These are phyloP conservation scores for Australoheros facetus DNA, from an alignment of 2,797 vertebrate genomes.

Conservation along the genomic window DNA sequence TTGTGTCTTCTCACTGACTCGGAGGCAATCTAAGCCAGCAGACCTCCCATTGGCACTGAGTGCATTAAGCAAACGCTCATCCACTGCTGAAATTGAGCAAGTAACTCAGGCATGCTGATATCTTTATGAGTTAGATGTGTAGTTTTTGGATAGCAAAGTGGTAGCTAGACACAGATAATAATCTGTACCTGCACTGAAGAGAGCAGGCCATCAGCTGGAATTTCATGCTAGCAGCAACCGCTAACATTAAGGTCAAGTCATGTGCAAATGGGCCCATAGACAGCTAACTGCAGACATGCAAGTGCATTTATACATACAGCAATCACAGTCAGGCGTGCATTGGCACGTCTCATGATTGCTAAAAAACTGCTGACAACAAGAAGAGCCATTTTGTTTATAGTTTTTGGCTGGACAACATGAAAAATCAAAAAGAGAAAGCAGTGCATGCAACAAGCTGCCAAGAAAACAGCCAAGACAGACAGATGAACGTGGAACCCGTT, in stretches of 20 bases:
- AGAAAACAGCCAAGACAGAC: neutral
- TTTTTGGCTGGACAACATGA: neutral
- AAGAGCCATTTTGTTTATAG: neutral
- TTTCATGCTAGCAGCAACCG: no score
- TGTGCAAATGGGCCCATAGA: neutral
- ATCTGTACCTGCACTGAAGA: no score
- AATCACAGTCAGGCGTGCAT: neutral
- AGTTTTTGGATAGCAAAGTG: neutral
- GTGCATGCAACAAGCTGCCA: neutral
- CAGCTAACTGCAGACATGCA: neutral
- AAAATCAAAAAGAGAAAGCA: neutral
- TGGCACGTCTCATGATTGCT: neutral
- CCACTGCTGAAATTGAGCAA: conserved; percentile 34
- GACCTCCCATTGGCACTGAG: conserved; percentile 40
- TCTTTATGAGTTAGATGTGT: conserved; percentile 36
- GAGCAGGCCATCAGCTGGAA: neutral
- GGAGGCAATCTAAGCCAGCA: conserved; percentile 42
- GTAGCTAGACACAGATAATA: no score
- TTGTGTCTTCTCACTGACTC: conserved; percentile 64
- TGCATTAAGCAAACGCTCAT: conserved; percentile 51
- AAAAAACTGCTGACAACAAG: neutral
- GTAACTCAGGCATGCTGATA: conserved; percentile 51
- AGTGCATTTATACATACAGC: neutral
- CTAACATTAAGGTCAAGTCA: neutral
- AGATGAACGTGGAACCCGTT: neutral